Conservation (phyloP, 2,797 vertebrate genomes). For the Coccyzus lansbergi region DNA sequence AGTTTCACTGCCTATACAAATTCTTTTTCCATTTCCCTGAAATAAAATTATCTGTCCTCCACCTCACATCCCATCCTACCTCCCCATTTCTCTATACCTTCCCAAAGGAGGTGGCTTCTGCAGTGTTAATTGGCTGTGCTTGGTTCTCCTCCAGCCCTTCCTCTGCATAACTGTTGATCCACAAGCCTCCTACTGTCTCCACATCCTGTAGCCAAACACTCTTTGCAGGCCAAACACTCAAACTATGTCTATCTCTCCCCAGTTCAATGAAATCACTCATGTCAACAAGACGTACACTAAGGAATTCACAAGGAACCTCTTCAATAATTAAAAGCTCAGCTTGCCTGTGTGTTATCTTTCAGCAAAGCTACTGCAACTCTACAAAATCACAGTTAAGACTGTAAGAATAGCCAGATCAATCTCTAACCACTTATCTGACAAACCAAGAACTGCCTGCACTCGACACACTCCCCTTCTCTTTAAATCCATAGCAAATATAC, state of each 20-base stretch:
- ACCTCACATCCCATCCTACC: neutral
- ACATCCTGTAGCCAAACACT: neutral
- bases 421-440: constrained; percentile 8
- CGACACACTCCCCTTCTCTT: neutral
- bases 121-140: neutral
- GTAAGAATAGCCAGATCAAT: constrained; percentile 13
- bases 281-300: neutral
- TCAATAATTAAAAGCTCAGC: constrained; percentile 35
- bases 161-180: neutral
- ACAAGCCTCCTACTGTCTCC: neutral
- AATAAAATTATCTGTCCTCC: neutral
- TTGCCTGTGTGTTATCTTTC: neutral
- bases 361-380: neutral
- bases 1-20: neutral
- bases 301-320: neutral
- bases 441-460: neutral
- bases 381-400: neutral
- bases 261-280: neutral
- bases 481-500: constrained; percentile 17
- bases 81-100: neutral
- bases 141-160: neutral
- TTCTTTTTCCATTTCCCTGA: neutral
- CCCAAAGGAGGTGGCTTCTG: neutral
- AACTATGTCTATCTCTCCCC: neutral
- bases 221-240: neutral